These are phyloP conservation scores for Leptobrachium leishanense DNA, from an alignment of 2,113 vertebrate genomes.

Conservation along the genomic window DNA sequence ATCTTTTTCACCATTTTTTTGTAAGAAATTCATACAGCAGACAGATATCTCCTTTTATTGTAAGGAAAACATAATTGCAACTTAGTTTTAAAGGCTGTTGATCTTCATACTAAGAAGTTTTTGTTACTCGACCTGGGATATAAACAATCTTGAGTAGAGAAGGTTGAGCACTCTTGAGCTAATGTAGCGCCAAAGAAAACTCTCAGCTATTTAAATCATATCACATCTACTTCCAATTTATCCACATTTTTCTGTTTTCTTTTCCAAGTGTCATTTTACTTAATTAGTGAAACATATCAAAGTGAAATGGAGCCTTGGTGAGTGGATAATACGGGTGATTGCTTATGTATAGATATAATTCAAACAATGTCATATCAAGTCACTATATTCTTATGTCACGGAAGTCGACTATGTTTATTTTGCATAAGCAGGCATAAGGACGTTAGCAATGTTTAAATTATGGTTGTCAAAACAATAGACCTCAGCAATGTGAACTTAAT, in stretches of 20 bases:
- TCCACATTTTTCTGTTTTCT: neutral
- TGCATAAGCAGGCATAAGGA: neutral
- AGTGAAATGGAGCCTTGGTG: too few relatives aligned
- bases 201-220: neutral
- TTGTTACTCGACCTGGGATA: neutral
- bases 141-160: neutral
- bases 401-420: neutral
- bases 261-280: slow-evolving; percentile 1
- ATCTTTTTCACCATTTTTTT: too few relatives aligned
- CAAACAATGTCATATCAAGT: neutral
- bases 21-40: too few relatives aligned
- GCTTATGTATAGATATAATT: slow-evolving; percentile 2
- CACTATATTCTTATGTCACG: neutral
- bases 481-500: too few relatives aligned
- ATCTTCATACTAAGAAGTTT: neutral
- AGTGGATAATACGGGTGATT: neutral
- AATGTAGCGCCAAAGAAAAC: neutral
- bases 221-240: neutral
- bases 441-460: neutral
- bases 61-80: neutral
- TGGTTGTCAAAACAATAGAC: neutral
- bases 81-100: neutral
- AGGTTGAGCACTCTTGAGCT: slow-evolving; percentile 4
- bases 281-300: slow-evolving; percentile 1
- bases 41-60: neutral